A percentile compares a stretch with the other conserved stretches of the same genome.
These are phyloP conservation scores for Gibbula magus DNA, from an alignment of 2,888 invertebrate species.

Conservation along the genomic window DNA sequence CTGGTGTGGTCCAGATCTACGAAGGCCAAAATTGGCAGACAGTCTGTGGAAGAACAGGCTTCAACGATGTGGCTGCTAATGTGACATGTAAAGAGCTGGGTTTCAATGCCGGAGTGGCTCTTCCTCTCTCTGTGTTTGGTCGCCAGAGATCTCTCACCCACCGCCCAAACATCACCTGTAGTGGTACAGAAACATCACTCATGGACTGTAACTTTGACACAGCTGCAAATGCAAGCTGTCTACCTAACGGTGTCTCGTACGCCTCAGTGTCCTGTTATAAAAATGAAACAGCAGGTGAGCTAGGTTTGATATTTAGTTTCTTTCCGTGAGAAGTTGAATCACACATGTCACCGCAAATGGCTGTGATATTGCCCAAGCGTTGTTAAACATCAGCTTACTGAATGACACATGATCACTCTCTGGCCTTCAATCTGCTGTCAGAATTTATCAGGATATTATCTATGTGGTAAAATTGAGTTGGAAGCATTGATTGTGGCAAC, in stretches of 20 bases:
- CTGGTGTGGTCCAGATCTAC: constrained; percentile 42
- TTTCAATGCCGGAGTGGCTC: constrained; percentile 42
- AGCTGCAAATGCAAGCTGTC: constrained; percentile 35
- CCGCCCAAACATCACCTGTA: constrained; percentile 49
- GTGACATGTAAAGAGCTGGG: constrained; percentile 57
- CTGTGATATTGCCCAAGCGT: not conserved
- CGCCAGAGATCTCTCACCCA: constrained; percentile 41
- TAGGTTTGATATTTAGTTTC: not conserved
- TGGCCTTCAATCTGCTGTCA: too few relatives aligned
- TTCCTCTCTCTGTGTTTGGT: constrained; percentile 52
- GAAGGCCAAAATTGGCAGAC: constrained; percentile 16
- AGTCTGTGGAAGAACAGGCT: constrained; percentile 45
- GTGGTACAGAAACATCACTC: constrained; percentile 47
- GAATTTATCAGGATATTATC: too few relatives aligned
- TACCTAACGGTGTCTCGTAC: constrained; percentile 45
- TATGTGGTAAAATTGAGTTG: too few relatives aligned
- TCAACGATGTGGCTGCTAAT: constrained; percentile 50
- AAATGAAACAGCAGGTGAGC: constrained; percentile 39
- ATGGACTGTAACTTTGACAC: constrained; percentile 50
- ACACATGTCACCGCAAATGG: not conserved
- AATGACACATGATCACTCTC: too few relatives aligned
- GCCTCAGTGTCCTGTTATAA: constrained; percentile 56
- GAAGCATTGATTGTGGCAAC: too few relatives aligned
- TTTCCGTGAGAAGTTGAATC: too few relatives aligned
- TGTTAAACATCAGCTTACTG: not conserved